Conservation (phyloP, 2,797 vertebrate species). For the Sebastes ruberrimus region DNA sequence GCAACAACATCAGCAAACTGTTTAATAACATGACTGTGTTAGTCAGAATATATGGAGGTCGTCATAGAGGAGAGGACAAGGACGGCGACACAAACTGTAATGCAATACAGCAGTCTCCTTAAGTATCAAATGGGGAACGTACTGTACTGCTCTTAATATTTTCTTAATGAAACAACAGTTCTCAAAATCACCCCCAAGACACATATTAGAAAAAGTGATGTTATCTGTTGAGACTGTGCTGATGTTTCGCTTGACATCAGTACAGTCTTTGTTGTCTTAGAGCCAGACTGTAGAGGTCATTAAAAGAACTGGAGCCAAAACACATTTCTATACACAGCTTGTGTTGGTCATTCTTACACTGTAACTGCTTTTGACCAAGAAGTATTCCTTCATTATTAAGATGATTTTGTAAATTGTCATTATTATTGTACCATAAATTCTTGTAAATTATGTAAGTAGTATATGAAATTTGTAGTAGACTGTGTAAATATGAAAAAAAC, state of each 20-base stretch:
- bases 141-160: neutral
- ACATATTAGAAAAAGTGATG: neutral
- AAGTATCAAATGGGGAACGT: neutral
- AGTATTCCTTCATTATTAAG: neutral
- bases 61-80: neutral
- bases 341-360: neutral
- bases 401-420: neutral
- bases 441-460: neutral
- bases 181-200: neutral
- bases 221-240: neutral
- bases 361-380: neutral
- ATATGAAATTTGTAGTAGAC: slow-evolving; percentile 23
- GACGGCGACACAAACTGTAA: neutral
- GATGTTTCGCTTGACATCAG: neutral
- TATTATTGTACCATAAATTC: neutral
- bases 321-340: neutral
- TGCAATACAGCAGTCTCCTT: neutral
- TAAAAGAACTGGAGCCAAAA: neutral
- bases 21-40: slow-evolving; percentile 2
- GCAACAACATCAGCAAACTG: neutral
- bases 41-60: slow-evolving; percentile 1
- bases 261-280: neutral
- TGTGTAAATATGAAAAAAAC: slow-evolving; percentile 14
- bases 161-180: neutral
- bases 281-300: neutral